phyloP scores from a whole-genome alignment of 2,113 vertebrate genomes.

The Semicossyphus pulcher region DNA sequence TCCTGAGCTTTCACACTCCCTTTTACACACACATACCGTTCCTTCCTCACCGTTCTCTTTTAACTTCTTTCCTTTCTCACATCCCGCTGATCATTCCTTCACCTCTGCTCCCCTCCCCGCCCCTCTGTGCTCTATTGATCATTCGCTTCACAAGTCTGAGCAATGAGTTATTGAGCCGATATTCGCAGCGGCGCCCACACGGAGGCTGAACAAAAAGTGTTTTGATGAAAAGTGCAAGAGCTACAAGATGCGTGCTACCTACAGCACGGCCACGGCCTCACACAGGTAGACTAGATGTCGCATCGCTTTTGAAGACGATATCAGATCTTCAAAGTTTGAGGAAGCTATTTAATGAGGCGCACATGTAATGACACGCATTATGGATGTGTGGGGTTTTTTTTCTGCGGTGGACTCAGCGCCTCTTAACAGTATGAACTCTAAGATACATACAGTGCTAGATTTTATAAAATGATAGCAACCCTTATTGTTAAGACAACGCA shows the following conservation, averaged over 20 bases:
- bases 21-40: neutral
- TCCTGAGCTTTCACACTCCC: neutral
- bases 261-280: neutral
- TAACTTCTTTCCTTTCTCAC: neutral
- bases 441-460: neutral
- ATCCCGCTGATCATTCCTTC: neutral
- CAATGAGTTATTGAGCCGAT: constrained; percentile 43
- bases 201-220: constrained; percentile 3
- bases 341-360: constrained; percentile 11
- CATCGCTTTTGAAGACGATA: neutral
- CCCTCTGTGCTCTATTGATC: constrained; percentile 43
- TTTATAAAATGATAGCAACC: neutral
- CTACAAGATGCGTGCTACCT: neutral
- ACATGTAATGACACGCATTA: neutral
- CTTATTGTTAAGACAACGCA: no score
- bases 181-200: constrained; percentile 35
- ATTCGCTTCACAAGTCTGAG: constrained; percentile 21
- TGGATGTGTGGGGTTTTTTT: neutral
- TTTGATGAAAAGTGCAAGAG: constrained; percentile 37
- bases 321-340: constrained; percentile 21
- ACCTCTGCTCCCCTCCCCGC: constrained; percentile 12
- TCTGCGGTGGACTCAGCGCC: no score
- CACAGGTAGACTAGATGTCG: constrained; percentile 12
- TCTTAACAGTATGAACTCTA: neutral
- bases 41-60: neutral